A percentile compares a stretch with the other conserved stretches of the same genome.
phyloP scores from a whole-genome alignment of 92 coral and sea anemone species.

The Epizoanthus stellaris region DNA sequence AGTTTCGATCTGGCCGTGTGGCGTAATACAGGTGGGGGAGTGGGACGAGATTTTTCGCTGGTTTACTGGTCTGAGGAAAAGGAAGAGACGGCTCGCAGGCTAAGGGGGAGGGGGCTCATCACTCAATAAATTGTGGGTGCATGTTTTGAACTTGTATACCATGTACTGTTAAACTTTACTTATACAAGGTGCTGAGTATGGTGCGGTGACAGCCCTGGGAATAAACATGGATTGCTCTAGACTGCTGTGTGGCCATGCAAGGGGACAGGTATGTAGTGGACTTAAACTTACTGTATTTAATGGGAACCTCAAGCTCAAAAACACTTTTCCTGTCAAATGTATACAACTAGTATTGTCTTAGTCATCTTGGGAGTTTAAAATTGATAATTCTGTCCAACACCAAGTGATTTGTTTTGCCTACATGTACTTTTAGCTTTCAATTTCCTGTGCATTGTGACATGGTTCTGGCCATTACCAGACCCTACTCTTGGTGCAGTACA shows the following conservation, averaged over 20 bases:
- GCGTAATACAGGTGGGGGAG: too few relatives aligned
- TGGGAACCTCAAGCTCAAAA: too few relatives aligned
- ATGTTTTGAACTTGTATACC: neutral
- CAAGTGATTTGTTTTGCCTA: too few relatives aligned
- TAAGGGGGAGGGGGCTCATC: neutral
- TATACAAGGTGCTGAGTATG: slow-evolving; percentile 90
- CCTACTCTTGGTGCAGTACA: too few relatives aligned
- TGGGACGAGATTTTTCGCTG: too few relatives aligned
- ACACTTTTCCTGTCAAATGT: too few relatives aligned
- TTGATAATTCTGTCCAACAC: neutral
- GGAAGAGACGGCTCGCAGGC: too few relatives aligned
- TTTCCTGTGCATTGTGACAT: too few relatives aligned
- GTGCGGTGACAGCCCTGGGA: slow-evolving; percentile 96
- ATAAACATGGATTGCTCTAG: slow-evolving; percentile 93
- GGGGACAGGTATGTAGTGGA: slow-evolving; percentile 80
- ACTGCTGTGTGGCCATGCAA: slow-evolving; percentile 93
- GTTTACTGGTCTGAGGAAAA: too few relatives aligned
- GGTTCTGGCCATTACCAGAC: too few relatives aligned
- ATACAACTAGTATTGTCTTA: neutral
- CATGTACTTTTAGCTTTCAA: too few relatives aligned
- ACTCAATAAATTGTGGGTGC: neutral
- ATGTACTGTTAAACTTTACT: neutral
- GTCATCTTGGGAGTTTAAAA: neutral
- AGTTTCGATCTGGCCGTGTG: too few relatives aligned
- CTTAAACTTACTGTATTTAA: neutral